Percentiles rank a stretch among this genome's conserved stretches.
These are phyloP conservation scores for Pteropus rufus DNA, from an alignment of 2,797 vertebrate genomes.

Conservation along the genomic window DNA sequence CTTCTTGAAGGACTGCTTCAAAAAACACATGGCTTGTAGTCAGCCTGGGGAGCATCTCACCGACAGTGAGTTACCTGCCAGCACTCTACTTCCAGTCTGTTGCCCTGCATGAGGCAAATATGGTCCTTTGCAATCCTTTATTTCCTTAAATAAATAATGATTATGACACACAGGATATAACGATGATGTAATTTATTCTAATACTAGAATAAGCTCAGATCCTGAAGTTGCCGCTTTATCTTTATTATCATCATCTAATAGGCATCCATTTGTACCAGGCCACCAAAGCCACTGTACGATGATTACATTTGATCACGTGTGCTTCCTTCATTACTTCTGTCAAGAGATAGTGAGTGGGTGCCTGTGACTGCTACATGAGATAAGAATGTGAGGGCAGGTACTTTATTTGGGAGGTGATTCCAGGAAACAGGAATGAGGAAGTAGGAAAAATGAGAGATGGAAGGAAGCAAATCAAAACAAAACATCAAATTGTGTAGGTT, in stretches of 20 bases:
- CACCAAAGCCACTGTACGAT: background rate
- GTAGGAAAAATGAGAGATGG: background rate
- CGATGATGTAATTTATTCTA: background rate
- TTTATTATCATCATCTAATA: background rate
- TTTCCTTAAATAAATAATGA: background rate
- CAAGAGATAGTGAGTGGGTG: background rate
- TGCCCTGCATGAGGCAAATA: slow-evolving; percentile 41
- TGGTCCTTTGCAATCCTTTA: slow-evolving; percentile 13
- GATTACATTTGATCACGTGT: background rate
- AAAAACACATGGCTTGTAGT: slow-evolving; percentile 7
- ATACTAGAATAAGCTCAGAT: background rate
- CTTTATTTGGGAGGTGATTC: background rate
- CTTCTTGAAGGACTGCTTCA: slow-evolving; percentile 53
- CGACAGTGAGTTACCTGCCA: background rate
- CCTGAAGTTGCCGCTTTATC: background rate
- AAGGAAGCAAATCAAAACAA: background rate
- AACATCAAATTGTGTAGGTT: background rate
- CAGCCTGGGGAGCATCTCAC: background rate
- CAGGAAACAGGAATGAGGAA: background rate
- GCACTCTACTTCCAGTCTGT: background rate
- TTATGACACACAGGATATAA: background rate
- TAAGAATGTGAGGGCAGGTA: background rate
- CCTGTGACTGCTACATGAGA: background rate
- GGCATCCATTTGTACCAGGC: background rate
- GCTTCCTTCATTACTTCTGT: background rate